phyloP scores from a whole-genome alignment of 1,140 invertebrate species.

The Drepana arcuata region DNA sequence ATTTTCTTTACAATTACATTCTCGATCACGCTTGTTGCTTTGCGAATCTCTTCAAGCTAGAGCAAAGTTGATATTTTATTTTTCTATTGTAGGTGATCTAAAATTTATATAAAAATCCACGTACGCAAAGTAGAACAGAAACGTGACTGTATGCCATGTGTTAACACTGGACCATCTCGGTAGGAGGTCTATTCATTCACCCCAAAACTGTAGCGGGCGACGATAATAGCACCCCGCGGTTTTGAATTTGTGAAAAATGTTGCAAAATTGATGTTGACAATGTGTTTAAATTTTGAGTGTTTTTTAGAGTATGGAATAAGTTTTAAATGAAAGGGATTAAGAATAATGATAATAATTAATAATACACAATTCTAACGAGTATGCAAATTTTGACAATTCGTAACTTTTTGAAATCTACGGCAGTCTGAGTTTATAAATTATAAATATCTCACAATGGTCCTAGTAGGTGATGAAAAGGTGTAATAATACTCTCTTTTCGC shows the following conservation, averaged over 20 bases:
- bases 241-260: slow-evolving; percentile 34
- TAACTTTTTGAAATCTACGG: neutral
- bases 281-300: neutral
- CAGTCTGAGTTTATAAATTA: neutral
- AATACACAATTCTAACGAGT: neutral
- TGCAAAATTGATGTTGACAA: slow-evolving; percentile 22
- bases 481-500: no score
- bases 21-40: no score
- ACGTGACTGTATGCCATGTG: slow-evolving; percentile 48
- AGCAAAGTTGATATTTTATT: no score
- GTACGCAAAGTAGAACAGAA: no score
- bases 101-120: no score
- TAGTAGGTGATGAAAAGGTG: no score
- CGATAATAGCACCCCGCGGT: slow-evolving; percentile 36
- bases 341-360: neutral
- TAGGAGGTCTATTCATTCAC: slow-evolving; percentile 19
- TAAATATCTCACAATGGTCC: neutral
- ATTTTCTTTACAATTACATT: neutral
- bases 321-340: neutral
- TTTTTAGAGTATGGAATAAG: neutral
- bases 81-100: no score
- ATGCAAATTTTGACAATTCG: neutral
- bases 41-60: no score
- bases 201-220: slow-evolving; percentile 3
- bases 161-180: slow-evolving; percentile 13